Evolutionary conservation across 1,140 invertebrate genomes (phyloP).

Genomic region (Eriocheir sinensis): DNA sequence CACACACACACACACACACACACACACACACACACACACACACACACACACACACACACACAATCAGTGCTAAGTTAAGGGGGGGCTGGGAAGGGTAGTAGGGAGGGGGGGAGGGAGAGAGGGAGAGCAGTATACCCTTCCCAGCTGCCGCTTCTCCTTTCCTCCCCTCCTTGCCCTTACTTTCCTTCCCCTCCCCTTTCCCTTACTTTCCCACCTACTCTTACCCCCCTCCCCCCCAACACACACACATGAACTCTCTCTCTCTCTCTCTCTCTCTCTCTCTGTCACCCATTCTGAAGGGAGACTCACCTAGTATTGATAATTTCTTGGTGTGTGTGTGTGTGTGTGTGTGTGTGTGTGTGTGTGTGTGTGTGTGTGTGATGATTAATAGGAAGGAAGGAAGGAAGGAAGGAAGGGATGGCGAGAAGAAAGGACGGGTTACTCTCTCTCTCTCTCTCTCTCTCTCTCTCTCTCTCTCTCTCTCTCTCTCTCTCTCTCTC

Average conservation of each 20-base stretch:
- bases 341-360: background rate
- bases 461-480: background rate
- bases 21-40: background rate
- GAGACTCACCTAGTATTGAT: background rate
- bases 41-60: slow-evolving; percentile 15
- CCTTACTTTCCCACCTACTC: background rate
- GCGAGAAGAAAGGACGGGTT: too few relatives aligned
- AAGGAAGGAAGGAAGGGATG: background rate
- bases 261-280: background rate
- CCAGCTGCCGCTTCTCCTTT: too few relatives aligned
- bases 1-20: background rate
- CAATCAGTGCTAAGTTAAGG: background rate
- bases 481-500: slow-evolving; percentile 31
- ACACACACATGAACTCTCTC: background rate
- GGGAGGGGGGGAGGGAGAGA: background rate
- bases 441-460: background rate
- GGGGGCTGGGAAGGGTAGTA: too few relatives aligned
- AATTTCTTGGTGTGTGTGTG: background rate
- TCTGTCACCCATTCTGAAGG: background rate
- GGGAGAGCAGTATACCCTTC: too few relatives aligned
- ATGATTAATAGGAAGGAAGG: background rate
- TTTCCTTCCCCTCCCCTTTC: background rate
- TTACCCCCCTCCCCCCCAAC: background rate
- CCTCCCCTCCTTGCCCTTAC: background rate
- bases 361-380: background rate